phyloP scores from a whole-genome alignment of 2,797 vertebrate genomes.

The Melanogrammus aeglefinus region DNA sequence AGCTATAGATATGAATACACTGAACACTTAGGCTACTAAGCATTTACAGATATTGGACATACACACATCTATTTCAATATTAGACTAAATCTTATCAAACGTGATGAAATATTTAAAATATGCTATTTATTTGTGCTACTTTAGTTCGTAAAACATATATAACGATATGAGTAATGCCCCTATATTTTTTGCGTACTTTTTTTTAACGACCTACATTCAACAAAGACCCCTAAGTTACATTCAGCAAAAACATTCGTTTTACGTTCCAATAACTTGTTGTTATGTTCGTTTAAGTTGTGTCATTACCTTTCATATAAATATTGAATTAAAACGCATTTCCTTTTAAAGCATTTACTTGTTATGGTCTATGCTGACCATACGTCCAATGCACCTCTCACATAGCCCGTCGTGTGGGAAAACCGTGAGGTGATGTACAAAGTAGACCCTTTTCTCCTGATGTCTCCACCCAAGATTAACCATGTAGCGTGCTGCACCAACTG shows the following conservation, averaged over 20 bases:
- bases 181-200: conserved; percentile 43
- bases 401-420: neutral
- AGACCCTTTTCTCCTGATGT: neutral
- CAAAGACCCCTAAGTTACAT: conserved; percentile 56
- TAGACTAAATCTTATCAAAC: neutral
- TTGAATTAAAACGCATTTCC: neutral
- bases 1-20: neutral
- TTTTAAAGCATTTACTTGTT: conserved; percentile 21
- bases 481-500: conserved; percentile 52
- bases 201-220: conserved; percentile 61
- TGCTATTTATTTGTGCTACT: conserved; percentile 35
- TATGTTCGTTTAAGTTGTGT: conserved; percentile 5
- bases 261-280: conserved; percentile 31
- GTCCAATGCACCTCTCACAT: neutral
- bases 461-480: conserved; percentile 7
- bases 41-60: neutral
- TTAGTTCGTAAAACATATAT: conserved; percentile 48
- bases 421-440: neutral
- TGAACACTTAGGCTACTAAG: neutral
- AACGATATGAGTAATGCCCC: conserved; percentile 54
- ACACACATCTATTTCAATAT: conserved; percentile 3
- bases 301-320: neutral
- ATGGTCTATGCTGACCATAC: conserved; percentile 18
- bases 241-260: conserved; percentile 42
- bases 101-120: neutral